A percentile compares a stretch with the other conserved stretches of the same genome.
These are phyloP conservation scores for Hiodon tergisus DNA, from an alignment of 2,113 vertebrate species.

Conservation along the genomic window DNA sequence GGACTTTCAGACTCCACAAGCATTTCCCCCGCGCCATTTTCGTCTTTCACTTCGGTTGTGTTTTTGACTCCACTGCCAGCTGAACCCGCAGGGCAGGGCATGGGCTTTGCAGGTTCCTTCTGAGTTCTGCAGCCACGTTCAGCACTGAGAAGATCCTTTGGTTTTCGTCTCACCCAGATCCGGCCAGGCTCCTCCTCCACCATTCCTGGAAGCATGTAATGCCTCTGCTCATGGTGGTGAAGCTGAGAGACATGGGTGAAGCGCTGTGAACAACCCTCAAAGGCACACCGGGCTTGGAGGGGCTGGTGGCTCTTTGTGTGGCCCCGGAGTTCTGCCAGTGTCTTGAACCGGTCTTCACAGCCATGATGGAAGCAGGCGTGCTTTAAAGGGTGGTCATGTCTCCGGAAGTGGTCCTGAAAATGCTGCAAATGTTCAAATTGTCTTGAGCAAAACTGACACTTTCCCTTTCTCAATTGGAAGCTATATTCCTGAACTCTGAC, in stretches of 20 bases:
- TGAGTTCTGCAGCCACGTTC: background rate
- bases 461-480: conserved; percentile 77
- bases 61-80: background rate
- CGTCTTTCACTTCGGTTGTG: background rate
- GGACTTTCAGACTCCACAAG: background rate
- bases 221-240: conserved; percentile 83
- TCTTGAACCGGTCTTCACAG: conserved; percentile 80
- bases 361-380: conserved; percentile 87
- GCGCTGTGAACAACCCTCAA: conserved; percentile 73
- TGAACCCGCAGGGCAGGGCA: no score
- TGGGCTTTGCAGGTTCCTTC: no score
- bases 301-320: conserved; percentile 78
- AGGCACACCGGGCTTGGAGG: conserved; percentile 82
- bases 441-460: conserved; percentile 83
- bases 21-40: background rate
- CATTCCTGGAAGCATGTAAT: conserved; percentile 56
- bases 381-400: conserved; percentile 76
- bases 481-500: conserved; percentile 75
- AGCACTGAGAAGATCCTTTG: background rate
- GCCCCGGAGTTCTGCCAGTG: conserved; percentile 74
- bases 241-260: conserved; percentile 79
- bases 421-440: conserved; percentile 81
- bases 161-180: background rate
- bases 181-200: background rate
- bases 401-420: conserved; percentile 83